Base-by-base conservation (phyloP, 1,140 invertebrate species). In the Druon quercuslanigerum region DNA sequence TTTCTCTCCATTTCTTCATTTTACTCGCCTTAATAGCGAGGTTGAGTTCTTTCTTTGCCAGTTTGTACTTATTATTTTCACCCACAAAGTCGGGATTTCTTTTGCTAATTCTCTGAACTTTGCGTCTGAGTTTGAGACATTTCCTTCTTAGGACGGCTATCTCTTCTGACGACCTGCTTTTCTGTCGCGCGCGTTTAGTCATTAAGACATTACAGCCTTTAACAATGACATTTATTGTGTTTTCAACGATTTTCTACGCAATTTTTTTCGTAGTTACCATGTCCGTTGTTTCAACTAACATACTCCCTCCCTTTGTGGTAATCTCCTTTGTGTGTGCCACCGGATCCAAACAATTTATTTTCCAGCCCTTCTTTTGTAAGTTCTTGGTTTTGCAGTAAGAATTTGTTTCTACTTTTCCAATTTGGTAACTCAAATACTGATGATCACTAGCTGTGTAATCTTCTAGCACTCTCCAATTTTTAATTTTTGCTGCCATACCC, bases 361-460 rank as follows among this genome's bases (percentile, higher is more conserved):
- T 14, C 11, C 11, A 16, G 1, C 50, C 50, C 4, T 51, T 2
- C 9, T 14, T 11, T 12, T 51, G 9, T 6, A 3, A 2, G 2
- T 51, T 51, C 2, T 12, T 51, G 11, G 1, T 3, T 16, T 2
- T n/a, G 5, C 14, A 0, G 51, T 5, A 3, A 13, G 1, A 13
- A 0, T 52, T 14, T 52, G 0, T 16, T 0, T 7, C 1, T 52
- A 4, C 3, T 14, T 52, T n/a, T 3, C 51, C 11, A n/a, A 52
- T 52, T 6, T 13, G 14, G 3, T 8, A 52, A 2, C 72, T 77
- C n/a, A 70, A 81, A 11, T 82, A 77, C 3, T 52, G 51, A 13
- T 52, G 51, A 14, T 52, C 51, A 3, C 51, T 52, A n/a, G 51
- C 51, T 0, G 51, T 52, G 13, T 16, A 52, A 16, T n/a, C 51